Evolutionary conservation across 2,113 vertebrate species (phyloP).

Genomic region (Petrocephalus zakoni): DNA sequence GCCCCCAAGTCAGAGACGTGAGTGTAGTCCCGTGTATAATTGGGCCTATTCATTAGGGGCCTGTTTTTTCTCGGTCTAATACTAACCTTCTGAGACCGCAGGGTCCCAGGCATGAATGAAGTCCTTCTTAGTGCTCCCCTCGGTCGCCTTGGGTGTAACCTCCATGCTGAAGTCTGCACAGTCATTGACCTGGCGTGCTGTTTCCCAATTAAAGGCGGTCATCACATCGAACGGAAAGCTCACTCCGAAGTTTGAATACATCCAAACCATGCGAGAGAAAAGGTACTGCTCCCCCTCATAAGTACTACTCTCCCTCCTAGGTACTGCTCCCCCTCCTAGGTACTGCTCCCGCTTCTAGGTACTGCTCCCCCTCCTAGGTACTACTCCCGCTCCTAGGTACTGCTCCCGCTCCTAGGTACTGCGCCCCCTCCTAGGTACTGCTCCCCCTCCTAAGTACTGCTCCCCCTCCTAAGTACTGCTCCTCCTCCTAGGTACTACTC

Average conservation of each 20-base stretch:
- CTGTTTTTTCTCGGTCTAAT: not conserved
- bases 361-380: too few species aligned
- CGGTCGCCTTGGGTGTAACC: not conserved
- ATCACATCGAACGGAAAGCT: conserved; percentile 90
- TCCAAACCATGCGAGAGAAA: conserved; percentile 80
- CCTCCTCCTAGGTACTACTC: too few species aligned
- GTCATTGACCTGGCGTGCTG: conserved; percentile 36
- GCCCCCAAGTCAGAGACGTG: conserved; percentile 84
- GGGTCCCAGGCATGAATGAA: not conserved
- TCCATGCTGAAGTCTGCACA: not conserved
- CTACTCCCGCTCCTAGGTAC: too few species aligned
- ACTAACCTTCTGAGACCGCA: not conserved
- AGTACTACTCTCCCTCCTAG: too few species aligned
- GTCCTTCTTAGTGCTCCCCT: not conserved
- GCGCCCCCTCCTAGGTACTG: too few species aligned
- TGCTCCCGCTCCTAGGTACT: too few species aligned
- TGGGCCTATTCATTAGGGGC: not conserved
- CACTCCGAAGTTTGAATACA: conserved; percentile 91
- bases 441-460: too few species aligned
- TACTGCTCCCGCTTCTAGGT: too few species aligned
- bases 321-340: too few species aligned
- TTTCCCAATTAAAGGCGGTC: conserved; percentile 72
- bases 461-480: too few species aligned
- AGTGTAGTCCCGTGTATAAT: conserved; percentile 49
- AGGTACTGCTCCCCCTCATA: conserved; percentile 67